Evolutionary conservation across 2,797 vertebrate genomes (phyloP), one percentile per base, ranked within the genome.

Genomic region (Coranthus polyacanthus): DNA sequence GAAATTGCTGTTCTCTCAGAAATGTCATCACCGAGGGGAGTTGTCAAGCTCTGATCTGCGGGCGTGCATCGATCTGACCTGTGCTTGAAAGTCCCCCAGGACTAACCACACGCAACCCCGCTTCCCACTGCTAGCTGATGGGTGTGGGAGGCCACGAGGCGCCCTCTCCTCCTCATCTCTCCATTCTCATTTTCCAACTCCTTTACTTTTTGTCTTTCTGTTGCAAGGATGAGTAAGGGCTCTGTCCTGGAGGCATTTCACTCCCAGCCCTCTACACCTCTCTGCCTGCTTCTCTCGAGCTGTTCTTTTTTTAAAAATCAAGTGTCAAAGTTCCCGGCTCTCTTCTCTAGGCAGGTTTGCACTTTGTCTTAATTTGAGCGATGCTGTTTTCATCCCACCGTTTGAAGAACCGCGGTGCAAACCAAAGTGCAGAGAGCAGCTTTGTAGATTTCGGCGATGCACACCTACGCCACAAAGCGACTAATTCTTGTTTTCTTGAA

Each of bases 41-140:
- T 89, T 88, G 88, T 91, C 86, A 65, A 72, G 82, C 83, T 89
- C 79, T 89, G 86, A 91, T 92, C 89, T 71, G 80, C 76, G 82
- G 84, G 78, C 75, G 29, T 59, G 15, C 75, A 91, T 91, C 74
- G 88, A 93, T 91, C 84, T 72, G 88, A 89, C 86, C 81, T 64
- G 55, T 54, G 75, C 72, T 78, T 62, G 65, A 58, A 61, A 54
- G 72, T 84, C 86, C 78, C 84, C 37, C 39, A 7, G 64, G 85
- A 85, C 72, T n/a, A 73, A 88, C 72, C 81, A 46, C 85, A 85
- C 68, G 57, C 86, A 85, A 72, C 69, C 79, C 71, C 9, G 59
- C 86, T 78, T 89, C 84, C 71, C 78, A 78, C 81, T 82, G 74
- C 76, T 50, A n/a, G 78, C 84, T 66, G 86, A 69, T 44, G 79